Conservation (phyloP, 2,888 invertebrate genomes). For the Mythimna ferrago region DNA sequence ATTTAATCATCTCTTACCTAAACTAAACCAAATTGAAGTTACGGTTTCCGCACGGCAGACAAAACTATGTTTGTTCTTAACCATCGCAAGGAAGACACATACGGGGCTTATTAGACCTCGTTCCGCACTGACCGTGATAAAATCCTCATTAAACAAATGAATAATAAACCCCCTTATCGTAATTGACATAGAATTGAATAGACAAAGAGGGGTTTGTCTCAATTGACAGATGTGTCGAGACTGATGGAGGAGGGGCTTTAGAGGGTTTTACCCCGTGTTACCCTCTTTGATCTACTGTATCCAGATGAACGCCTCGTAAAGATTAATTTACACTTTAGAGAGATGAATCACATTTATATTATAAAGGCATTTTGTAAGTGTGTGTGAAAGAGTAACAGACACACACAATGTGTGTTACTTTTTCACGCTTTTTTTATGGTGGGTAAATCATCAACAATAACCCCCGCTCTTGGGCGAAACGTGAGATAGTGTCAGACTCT, state of each 20-base stretch:
- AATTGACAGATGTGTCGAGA: slow-evolving; percentile 30
- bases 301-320: slow-evolving; percentile 14
- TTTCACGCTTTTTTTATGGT: too few relatives aligned
- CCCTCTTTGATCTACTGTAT: slow-evolving; percentile 6
- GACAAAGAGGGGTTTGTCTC: neutral
- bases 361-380: neutral
- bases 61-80: too few relatives aligned
- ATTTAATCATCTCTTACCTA: too few relatives aligned
- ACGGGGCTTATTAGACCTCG: too few relatives aligned
- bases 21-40: too few relatives aligned
- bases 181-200: neutral
- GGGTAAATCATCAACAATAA: too few relatives aligned
- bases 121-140: too few relatives aligned
- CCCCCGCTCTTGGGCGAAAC: too few relatives aligned
- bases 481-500: too few relatives aligned
- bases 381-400: neutral
- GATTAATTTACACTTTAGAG: slow-evolving; percentile 26
- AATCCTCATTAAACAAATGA: neutral
- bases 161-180: slow-evolving; percentile 2
- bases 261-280: neutral
- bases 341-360: neutral
- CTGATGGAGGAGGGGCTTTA: slow-evolving; percentile 7
- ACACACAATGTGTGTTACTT: too few relatives aligned
- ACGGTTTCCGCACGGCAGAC: too few relatives aligned
- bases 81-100: too few relatives aligned